Evolutionary conservation across 2,888 invertebrate species (phyloP), one percentile per base, ranked within the genome.

Genomic region (Eupithecia inturbata): DNA sequence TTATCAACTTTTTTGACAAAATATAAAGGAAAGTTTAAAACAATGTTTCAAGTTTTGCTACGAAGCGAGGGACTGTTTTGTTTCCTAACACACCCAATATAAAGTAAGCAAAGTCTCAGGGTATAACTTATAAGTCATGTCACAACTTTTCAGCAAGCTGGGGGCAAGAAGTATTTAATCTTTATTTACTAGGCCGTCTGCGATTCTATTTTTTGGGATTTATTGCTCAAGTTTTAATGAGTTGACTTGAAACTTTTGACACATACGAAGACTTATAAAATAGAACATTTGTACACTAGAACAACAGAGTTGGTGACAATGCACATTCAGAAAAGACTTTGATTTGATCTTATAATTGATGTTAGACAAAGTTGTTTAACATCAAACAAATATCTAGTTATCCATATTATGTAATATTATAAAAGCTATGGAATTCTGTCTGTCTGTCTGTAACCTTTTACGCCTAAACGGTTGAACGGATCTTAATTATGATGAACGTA

Each of bases 81-180:
- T 49, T 68, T 71, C 68, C 49, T 57, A 64, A 68, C 60, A 41
- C 60, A 45, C 66, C 70, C 64, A 75, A 72, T 72, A 68, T 68
- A 70, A 45, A 67, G 69, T 70, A 60, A 57, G 33, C 36, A n/a
- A 33, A 68, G 68, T 75, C 41, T 72, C 64, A 28, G 71, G 89
- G n/a, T n/a, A n/a, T n/a, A n/a, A n/a, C n/a, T 89, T 88, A 92
- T 92, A 92, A 92, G 90, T 93, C 91, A 92, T 85, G 90, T 89
- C 89, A 84, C 85, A 93, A 93, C 88, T 93, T 93, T 87, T 88
- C 87, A 85, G 87, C 88, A 89, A 87, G 84, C 83, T 82, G 82
- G 79, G 77, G 83, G 85, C 82, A 84, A 84, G 86, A 85, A 89
- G 87, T 84, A 87, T 88, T 91, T 91, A 91, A 92, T 92, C 91